A percentile compares a stretch with the other conserved stretches of the same genome.
Evolutionary conservation across 2,888 invertebrate genomes (phyloP).

Genomic region (Troides oblongomaculatus): DNA sequence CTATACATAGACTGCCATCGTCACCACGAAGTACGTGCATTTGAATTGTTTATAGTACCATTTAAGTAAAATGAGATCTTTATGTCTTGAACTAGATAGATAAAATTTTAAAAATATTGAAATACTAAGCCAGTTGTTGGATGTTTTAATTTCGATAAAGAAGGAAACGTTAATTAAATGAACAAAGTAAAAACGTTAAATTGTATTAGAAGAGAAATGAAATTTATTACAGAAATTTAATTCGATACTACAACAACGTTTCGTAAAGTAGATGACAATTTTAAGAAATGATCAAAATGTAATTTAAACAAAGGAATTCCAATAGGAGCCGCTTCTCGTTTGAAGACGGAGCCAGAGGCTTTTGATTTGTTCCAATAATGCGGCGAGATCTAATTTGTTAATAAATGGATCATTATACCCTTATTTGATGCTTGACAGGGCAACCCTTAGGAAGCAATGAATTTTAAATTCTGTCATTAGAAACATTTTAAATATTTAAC

Average conservation of each 20-base stretch:
- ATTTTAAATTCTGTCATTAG: slow-evolving; percentile 67
- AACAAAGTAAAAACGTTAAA: background rate
- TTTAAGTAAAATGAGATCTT: too few species aligned
- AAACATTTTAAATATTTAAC: slow-evolving; percentile 64
- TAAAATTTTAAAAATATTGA: too few species aligned
- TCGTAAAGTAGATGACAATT: slow-evolving; percentile 22
- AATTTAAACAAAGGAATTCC: slow-evolving; percentile 45
- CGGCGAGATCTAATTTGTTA: slow-evolving; percentile 72
- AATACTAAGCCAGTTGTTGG: too few species aligned
- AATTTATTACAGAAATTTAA: background rate
- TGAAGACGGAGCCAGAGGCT: slow-evolving; percentile 36
- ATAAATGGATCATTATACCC: slow-evolving; percentile 73
- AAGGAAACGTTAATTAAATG: too few species aligned
- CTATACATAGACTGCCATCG: too few species aligned
- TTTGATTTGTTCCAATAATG: slow-evolving; percentile 54
- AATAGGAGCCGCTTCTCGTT: slow-evolving; percentile 37
- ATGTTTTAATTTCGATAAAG: too few species aligned
- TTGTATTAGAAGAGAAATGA: background rate
- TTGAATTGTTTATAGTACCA: too few species aligned
- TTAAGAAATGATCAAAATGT: slow-evolving; percentile 36
- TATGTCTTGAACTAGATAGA: too few species aligned
- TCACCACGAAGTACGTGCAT: too few species aligned
- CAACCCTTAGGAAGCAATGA: slow-evolving; percentile 66
- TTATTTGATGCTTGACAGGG: slow-evolving; percentile 57
- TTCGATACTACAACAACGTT: slow-evolving; percentile 7